Evolutionary conservation across 2,888 invertebrate genomes (phyloP).

Genomic region (Mayetiola destructor): DNA sequence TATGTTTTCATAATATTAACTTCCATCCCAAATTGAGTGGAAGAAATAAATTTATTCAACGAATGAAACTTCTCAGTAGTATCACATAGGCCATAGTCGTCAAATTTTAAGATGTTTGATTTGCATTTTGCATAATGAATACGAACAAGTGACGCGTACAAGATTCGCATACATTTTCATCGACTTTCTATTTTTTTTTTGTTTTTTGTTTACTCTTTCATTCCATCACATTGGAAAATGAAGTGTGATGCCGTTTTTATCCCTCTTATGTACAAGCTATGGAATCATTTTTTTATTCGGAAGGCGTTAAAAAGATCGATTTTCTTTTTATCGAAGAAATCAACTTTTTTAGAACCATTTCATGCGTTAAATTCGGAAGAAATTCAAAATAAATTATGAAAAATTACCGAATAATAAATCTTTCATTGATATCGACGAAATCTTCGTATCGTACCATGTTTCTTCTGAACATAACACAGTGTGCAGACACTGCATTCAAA

Average conservation of each 20-base stretch:
- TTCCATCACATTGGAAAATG: neutral
- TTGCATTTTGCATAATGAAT: slow-evolving; percentile 12
- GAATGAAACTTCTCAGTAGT: too few relatives aligned
- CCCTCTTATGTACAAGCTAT: neutral
- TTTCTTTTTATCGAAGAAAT: too few relatives aligned
- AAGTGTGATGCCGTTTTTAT: neutral
- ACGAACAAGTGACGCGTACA: slow-evolving; percentile 1
- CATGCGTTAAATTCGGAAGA: too few relatives aligned
- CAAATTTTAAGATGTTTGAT: neutral
- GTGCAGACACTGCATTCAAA: too few relatives aligned
- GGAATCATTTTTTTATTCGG: neutral
- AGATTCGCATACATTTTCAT: slow-evolving; percentile 5
- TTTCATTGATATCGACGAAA: too few relatives aligned
- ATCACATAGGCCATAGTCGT: too few relatives aligned
- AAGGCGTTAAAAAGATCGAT: slow-evolving; percentile 8
- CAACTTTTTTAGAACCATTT: too few relatives aligned
- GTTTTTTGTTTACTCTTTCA: slow-evolving; percentile 4
- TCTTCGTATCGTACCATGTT: too few relatives aligned
- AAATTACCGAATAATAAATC: too few relatives aligned
- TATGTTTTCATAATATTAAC: too few relatives aligned
- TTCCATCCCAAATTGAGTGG: neutral
- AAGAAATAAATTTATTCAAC: neutral
- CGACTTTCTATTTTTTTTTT: slow-evolving; percentile 7
- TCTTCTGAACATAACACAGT: too few relatives aligned
- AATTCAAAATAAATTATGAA: too few relatives aligned